phyloP scores from a whole-genome alignment of 2,113 vertebrate genomes.

The Leucosticte australis region DNA sequence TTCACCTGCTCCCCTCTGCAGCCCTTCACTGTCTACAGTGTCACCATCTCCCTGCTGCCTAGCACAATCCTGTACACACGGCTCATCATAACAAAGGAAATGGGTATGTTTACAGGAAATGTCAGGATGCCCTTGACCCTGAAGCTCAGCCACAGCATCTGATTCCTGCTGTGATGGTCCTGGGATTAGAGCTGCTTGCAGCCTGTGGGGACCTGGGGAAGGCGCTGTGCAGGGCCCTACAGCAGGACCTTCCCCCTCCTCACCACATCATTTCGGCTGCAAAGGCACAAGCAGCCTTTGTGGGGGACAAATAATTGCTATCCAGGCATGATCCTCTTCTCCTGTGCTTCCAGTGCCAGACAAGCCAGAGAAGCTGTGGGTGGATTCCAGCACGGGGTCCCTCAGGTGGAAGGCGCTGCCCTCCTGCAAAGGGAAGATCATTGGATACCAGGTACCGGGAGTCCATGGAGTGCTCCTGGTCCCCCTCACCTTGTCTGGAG shows the following conservation, averaged over 20 bases:
- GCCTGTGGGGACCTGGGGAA: not conserved
- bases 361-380: not conserved
- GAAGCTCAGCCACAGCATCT: not conserved
- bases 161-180: not conserved
- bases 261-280: not conserved
- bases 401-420: not conserved
- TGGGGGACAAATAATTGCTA: not conserved
- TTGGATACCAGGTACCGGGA: conserved; percentile 14
- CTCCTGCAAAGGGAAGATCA: conserved; percentile 31
- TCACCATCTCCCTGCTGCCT: not conserved
- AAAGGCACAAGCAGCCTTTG: not conserved
- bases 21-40: conserved; percentile 1
- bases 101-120: not conserved
- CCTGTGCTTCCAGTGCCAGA: not conserved
- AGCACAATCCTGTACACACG: not conserved
- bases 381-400: not conserved
- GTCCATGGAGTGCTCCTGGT: fast-evolving
- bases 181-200: not conserved
- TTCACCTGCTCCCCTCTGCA: not conserved
- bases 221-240: not conserved
- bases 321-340: not conserved
- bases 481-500: not conserved
- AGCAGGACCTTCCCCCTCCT: not conserved
- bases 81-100: not conserved
- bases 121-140: not conserved